phyloP scores from a whole-genome alignment of 2,888 invertebrate genomes.

The Apodemia mormo region DNA sequence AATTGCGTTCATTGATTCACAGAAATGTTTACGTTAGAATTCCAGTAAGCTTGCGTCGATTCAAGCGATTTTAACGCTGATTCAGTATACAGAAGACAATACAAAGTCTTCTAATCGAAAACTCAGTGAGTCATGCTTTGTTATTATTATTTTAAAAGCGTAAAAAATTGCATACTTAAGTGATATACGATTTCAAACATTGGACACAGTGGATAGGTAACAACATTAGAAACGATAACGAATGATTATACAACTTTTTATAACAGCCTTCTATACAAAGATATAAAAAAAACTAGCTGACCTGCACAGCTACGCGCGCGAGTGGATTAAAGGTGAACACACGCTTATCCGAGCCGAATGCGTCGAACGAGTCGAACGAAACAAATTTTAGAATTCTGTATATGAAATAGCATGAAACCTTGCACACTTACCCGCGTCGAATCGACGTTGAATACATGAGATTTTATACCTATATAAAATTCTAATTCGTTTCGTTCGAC shows the following conservation, averaged over 20 bases:
- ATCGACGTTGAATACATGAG: no score
- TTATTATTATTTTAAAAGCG: not conserved
- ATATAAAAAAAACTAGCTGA: no score
- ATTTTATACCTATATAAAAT: no score
- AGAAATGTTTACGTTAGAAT: constrained; percentile 12
- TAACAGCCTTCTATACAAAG: no score
- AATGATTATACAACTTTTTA: not conserved
- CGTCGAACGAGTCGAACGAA: no score
- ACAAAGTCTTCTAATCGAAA: not conserved
- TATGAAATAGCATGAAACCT: no score
- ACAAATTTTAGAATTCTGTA: no score
- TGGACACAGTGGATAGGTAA: not conserved
- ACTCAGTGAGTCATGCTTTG: not conserved
- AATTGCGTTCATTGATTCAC: not conserved
- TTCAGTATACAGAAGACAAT: constrained; percentile 5
- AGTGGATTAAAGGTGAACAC: no score
- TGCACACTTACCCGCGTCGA: no score
- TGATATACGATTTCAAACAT: not conserved
- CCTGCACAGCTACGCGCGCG: no score
- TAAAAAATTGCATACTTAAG: not conserved
- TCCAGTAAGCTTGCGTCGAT: constrained; percentile 3
- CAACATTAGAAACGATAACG: not conserved
- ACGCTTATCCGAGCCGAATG: no score
- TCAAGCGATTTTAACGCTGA: constrained; percentile 3
- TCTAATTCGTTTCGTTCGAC: no score